These are phyloP conservation scores for Phylloscopus trochiloides DNA, from an alignment of 2,113 vertebrate species.

Conservation along the genomic window DNA sequence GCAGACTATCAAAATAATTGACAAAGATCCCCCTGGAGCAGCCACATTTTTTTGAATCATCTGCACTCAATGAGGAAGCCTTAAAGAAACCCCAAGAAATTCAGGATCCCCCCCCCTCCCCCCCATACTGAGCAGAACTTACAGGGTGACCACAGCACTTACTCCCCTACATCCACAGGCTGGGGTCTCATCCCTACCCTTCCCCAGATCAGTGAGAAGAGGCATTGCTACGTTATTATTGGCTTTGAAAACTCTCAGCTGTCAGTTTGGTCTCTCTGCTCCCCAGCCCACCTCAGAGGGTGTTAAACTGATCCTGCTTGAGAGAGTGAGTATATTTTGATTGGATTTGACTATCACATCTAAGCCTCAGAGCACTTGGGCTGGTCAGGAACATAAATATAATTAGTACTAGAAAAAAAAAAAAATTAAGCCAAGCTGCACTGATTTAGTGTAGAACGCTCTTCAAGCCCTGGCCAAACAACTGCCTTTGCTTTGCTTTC, in stretches of 20 bases:
- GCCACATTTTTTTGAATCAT: neutral
- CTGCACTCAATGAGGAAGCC: neutral
- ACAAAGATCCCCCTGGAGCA: neutral
- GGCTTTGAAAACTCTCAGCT: neutral
- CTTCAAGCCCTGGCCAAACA: neutral
- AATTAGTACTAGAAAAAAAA: neutral
- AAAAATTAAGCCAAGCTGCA: neutral
- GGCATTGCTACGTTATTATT: rapidly evolving
- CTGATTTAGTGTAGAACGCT: neutral
- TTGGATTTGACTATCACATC: neutral
- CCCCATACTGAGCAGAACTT: neutral
- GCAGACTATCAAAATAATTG: neutral
- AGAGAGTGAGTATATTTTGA: neutral
- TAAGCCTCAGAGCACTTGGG: neutral
- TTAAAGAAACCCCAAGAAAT: neutral
- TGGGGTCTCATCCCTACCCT: neutral
- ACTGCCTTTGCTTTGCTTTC: neutral
- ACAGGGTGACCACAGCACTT: neutral
- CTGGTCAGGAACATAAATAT: neutral
- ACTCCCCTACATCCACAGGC: too few species aligned
- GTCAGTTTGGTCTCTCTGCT: neutral
- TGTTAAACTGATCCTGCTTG: neutral
- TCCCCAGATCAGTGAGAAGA: neutral
- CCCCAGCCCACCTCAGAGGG: neutral
- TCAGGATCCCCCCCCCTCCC: neutral